These are phyloP conservation scores for Priocnemis perturbator DNA, from an alignment of 2,888 invertebrate genomes.

Conservation along the genomic window DNA sequence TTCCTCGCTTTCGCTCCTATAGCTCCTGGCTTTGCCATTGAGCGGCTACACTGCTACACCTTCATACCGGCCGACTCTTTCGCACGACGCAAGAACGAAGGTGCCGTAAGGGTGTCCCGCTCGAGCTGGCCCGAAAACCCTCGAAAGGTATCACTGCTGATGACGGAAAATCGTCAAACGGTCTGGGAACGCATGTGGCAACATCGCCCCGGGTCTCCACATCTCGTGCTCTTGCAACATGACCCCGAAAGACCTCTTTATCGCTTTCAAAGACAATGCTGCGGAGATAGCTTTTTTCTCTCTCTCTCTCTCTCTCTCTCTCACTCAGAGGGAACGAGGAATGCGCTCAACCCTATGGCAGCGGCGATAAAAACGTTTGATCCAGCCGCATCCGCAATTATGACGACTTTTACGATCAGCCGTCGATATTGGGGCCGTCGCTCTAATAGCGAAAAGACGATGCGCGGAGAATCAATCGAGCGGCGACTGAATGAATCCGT, in stretches of 20 bases:
- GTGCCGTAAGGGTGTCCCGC: too few species aligned
- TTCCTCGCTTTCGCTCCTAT: slow-evolving; percentile 12
- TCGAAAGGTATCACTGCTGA: not conserved
- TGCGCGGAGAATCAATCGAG: too few species aligned
- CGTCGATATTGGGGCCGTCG: too few species aligned
- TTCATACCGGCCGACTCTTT: not conserved
- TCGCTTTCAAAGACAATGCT: slow-evolving; percentile 41
- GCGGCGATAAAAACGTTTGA: slow-evolving; percentile 32
- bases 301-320: too few species aligned
- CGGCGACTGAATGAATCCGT: too few species aligned
- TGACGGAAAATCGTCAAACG: slow-evolving; percentile 3
- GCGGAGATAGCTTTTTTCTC: slow-evolving; percentile 38
- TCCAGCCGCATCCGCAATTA: slow-evolving; percentile 8
- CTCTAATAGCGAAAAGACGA: too few species aligned
- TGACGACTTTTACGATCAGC: slow-evolving; percentile 7
- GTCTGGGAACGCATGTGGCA: slow-evolving; percentile 9
- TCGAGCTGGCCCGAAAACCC: too few species aligned
- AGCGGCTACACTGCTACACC: not conserved
- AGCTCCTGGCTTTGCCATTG: slow-evolving; percentile 1
- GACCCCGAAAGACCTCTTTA: slow-evolving; percentile 45
- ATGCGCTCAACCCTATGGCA: not conserved
- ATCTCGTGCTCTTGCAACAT: slow-evolving; percentile 46
- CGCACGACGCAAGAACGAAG: too few species aligned
- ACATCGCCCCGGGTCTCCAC: slow-evolving; percentile 14
- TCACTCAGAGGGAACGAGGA: slow-evolving; percentile 10